A percentile compares a stretch with the other conserved stretches of the same genome.
These are phyloP conservation scores for Syngnathus scovelli DNA, from an alignment of 2,113 vertebrate genomes.

Conservation along the genomic window DNA sequence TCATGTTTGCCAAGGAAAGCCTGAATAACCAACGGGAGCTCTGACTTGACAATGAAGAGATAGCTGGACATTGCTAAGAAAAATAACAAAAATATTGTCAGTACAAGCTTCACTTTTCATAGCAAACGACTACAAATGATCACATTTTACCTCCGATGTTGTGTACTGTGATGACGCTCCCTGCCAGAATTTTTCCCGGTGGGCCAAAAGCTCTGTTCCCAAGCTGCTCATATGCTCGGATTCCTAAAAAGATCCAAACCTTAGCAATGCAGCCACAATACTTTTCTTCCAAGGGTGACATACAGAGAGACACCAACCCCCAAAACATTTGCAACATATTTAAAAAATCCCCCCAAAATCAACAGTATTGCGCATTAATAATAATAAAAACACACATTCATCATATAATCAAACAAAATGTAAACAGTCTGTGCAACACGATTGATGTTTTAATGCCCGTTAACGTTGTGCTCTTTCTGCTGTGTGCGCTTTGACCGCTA, in stretches of 20 bases:
- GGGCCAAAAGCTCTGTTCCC: slow-evolving; percentile 77
- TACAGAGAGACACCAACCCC: too few species aligned
- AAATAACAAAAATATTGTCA: background rate
- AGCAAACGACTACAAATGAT: background rate
- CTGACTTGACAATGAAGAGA: slow-evolving; percentile 85
- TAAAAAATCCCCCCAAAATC: too few species aligned
- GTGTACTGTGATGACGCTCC: slow-evolving; percentile 75
- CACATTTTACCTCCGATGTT: slow-evolving; percentile 73
- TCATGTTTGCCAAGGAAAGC: slow-evolving; percentile 67
- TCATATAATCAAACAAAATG: too few species aligned
- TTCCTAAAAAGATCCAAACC: slow-evolving; percentile 62
- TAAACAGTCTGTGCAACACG: too few species aligned
- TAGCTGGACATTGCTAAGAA: slow-evolving; percentile 84
- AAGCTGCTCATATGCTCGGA: slow-evolving; percentile 82
- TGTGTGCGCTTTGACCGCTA: too few species aligned
- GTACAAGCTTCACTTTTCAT: background rate
- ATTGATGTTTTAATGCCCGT: too few species aligned
- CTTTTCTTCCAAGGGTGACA: background rate
- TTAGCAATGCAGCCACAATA: background rate
- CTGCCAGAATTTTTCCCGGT: slow-evolving; percentile 75
- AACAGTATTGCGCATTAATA: too few species aligned
- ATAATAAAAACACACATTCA: too few species aligned
- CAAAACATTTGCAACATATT: too few species aligned
- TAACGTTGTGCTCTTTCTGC: too few species aligned
- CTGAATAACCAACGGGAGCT: slow-evolving; percentile 81